phyloP scores from a whole-genome alignment of 2,888 invertebrate species.

The Drosophila formosana region DNA sequence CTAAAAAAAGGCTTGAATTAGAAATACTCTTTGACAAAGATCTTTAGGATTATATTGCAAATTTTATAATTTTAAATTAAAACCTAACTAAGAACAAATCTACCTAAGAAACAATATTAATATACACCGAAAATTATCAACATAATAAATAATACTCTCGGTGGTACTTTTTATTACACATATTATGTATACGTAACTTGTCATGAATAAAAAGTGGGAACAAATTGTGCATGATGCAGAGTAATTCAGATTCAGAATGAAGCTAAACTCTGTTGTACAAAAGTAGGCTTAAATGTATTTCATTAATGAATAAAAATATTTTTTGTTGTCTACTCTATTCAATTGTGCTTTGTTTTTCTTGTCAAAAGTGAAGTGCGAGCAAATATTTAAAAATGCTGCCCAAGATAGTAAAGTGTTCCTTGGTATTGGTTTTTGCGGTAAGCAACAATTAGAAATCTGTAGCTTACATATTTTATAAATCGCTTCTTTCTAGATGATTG shows the following conservation, averaged over 20 bases:
- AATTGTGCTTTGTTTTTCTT: not conserved
- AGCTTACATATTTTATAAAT: not conserved
- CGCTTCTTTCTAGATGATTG: constrained; percentile 15
- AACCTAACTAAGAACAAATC: too few relatives aligned
- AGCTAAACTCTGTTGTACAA: not conserved
- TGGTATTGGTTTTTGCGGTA: constrained; percentile 16
- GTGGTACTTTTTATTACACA: too few relatives aligned
- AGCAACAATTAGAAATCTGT: constrained; percentile 1
- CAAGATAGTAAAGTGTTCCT: constrained; percentile 5
- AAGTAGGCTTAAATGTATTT: not conserved
- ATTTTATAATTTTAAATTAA: not conserved
- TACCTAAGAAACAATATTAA: too few relatives aligned
- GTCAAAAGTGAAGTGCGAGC: not conserved
- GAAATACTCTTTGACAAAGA: not conserved
- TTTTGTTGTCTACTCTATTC: not conserved
- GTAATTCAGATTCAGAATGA: too few relatives aligned
- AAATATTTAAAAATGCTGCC: constrained; percentile 21
- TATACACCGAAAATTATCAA: too few relatives aligned
- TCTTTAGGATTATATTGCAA: not conserved
- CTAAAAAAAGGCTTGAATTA: not conserved
- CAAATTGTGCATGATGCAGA: too few relatives aligned
- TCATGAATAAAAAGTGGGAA: too few relatives aligned
- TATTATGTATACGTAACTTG: too few relatives aligned
- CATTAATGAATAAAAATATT: too few relatives aligned
- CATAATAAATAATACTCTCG: too few relatives aligned